Base-by-base conservation (phyloP, 1,140 invertebrate species). In the Parasteatoda tepidariorum region DNA sequence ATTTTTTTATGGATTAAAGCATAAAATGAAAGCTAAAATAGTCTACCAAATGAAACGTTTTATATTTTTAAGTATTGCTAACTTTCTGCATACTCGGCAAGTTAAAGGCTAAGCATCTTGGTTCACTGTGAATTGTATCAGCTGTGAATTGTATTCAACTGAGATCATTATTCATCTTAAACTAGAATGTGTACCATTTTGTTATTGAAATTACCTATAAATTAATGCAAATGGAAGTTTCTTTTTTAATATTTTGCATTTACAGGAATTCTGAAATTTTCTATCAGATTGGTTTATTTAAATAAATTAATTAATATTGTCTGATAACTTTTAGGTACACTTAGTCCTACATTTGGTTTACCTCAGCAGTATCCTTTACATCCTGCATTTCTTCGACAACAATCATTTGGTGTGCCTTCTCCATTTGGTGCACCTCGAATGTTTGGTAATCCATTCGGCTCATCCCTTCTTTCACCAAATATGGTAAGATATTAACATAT, bases 281-380 rank as follows among this genome's bases (percentile, higher is more conserved):
- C 9, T 13, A 18, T 4, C 1, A 9, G 18, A 48, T 48, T n/a
- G n/a, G n/a, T 48, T 48, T 48, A 48, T 18, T 48, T 48, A 4
- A 18, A 48, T 48, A 4, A 48, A 48, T 48, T 48, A 48, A 48
- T 48, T 48, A 48, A 13, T 9, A 18, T 4, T 48, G 18, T 48
- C 38, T 4, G 18, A 48, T 48, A 48, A 13, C 66, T 38, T 73
- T 24, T 71, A 85, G 85, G 85, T 41, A 84, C 86, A 2, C 38
- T 86, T 5, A 86, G 86, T 84, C 86, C 86, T 30, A 70, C 87
- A 38, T 83, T 87, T n/a, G 85, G 86, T 24, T 64, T 71, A 13
- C 78, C 84, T 15, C 61, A 67, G 24, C 85, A 86, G 2, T 48
- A 62, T 18, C 85, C 85, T 41, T 70, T 83, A 22, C 84, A 85